These are phyloP conservation scores for Erynnis tages DNA, from an alignment of 2,888 invertebrate genomes.

Conservation along the genomic window DNA sequence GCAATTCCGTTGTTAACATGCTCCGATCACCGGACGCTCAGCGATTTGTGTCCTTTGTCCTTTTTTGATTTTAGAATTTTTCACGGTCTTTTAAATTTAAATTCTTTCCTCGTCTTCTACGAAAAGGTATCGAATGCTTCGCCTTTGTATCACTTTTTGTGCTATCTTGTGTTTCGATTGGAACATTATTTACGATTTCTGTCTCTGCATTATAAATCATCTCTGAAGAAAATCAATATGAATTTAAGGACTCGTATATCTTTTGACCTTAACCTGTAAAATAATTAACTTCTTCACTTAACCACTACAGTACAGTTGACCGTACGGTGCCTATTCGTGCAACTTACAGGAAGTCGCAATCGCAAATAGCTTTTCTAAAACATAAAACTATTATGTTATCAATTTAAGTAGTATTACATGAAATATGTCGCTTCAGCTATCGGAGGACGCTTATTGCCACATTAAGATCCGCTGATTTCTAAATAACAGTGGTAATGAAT, in stretches of 20 bases:
- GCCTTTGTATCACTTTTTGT: conserved; percentile 81
- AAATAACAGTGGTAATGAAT: conserved; percentile 51
- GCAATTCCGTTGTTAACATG: conserved; percentile 45
- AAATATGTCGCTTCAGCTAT: conserved; percentile 35
- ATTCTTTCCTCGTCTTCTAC: conserved; percentile 77
- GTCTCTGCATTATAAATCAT: conserved; percentile 44
- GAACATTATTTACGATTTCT: conserved; percentile 66
- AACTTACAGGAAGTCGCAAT: neutral
- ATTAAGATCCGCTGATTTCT: conserved; percentile 57
- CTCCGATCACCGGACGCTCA: conserved; percentile 45
- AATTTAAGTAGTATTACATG: conserved; percentile 26
- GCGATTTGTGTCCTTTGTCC: conserved; percentile 56
- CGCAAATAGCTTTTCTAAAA: conserved; percentile 7
- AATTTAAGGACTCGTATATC: too few relatives aligned
- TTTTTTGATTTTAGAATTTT: conserved; percentile 67
- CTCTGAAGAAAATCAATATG: neutral
- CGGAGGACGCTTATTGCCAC: conserved; percentile 41
- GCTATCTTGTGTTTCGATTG: conserved; percentile 62
- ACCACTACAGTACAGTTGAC: too few relatives aligned
- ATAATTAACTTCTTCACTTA: too few relatives aligned
- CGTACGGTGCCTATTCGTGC: too few relatives aligned
- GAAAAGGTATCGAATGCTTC: conserved; percentile 78
- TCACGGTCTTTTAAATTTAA: conserved; percentile 72
- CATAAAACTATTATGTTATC: conserved; percentile 24
- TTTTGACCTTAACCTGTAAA: too few relatives aligned